Evolutionary conservation across 92 coral and sea anemone genomes (phyloP), one percentile per base, ranked within the genome.

Genomic region (Heliopora coerulea): DNA sequence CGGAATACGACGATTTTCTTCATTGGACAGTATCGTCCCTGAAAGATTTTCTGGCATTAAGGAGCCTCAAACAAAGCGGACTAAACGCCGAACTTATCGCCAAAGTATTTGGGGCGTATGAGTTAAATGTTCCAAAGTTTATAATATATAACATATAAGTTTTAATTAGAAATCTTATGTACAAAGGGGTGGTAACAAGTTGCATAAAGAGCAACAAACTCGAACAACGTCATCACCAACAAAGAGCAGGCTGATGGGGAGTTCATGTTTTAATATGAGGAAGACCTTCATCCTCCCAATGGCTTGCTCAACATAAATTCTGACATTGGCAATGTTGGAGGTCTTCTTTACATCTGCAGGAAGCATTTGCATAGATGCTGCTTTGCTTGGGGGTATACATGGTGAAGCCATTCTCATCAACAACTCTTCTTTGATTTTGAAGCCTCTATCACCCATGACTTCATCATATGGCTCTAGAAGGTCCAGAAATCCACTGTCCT

Each of bases 311-410:
- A 68, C 75, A 41, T 68, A 68, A 18, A 68, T 68, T 28, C 72
- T 26, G 24, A 75, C 80, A 75, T 75, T 75, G 54, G 80, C 80
- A 25, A 75, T 46, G 20, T 75, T 46, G 24, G 72, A 75, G 1
- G 80, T 61, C 26, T 48, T 21, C 49, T 15, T 29, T 0, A 75
- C 72, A 75, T 75, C 42, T 21, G 66, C 33, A 20, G 73, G 59
- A 8, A 62, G 31, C 60, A 76, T 46, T 44, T 61, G 81, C 44
- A 37, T 5, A 8, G 60, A 25, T 23, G 33, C 5, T 39, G 21
- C 54, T n/a, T n/a, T n/a, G n/a, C n/a, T n/a, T n/a, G n/a, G n/a
- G n/a, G n/a, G n/a, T n/a, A n/a, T n/a, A n/a, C n/a, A n/a, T n/a
- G n/a, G n/a, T n/a, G n/a, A n/a, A n/a, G n/a, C n/a, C n/a, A n/a